Base-by-base conservation (phyloP, 2,113 vertebrate genomes). In the Puma concolor region DNA sequence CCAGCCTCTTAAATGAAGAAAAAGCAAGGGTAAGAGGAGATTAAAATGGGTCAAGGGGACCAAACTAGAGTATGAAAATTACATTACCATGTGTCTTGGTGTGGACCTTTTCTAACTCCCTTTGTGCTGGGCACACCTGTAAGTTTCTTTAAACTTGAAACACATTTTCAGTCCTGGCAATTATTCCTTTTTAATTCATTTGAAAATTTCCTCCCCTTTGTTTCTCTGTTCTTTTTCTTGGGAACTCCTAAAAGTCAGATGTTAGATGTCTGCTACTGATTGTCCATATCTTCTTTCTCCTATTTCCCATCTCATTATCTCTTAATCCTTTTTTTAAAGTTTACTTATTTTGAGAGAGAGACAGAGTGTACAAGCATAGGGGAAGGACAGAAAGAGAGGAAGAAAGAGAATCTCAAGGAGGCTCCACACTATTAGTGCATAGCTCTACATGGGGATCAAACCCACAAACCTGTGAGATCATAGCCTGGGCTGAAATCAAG, bases 141-240 rank as follows among this genome's bases (percentile, higher is more conserved):
- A 16, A 69, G 25, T 89, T 54, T 33, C 57, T 95, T 79, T n/a
- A 82, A 38, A 14, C 64, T 81, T 94, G 57, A 92, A 90, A 94
- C 21, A 54, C 15, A 9, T 82, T 71, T 93, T 63, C 33, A 64
- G 15, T 79, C 60, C 36, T 66, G 17, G 52, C 4, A 50, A 48
- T 63, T 93, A 67, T 92, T 83, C 27, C 44, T 85, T 93, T 71
- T 27, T 4, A 87, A 88, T 50, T 92, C 57, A 92, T n/a, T 90
- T 92, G 81, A 63, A 33, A 83, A 88, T 79, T 87, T 79, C 41
- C 2, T 90, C 66, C 27, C 21, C 81, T 87, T 67, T 76, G 31
- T 66, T 72, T 74, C 44, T 72, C 64, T 52, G 29, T 90, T 85
- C 41, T 90, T 41, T 85, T 52, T 89, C 36, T 80, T 74, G 3